Conservation (phyloP, 2,113 vertebrate genomes). For the Hippocampus mohnikei region DNA sequence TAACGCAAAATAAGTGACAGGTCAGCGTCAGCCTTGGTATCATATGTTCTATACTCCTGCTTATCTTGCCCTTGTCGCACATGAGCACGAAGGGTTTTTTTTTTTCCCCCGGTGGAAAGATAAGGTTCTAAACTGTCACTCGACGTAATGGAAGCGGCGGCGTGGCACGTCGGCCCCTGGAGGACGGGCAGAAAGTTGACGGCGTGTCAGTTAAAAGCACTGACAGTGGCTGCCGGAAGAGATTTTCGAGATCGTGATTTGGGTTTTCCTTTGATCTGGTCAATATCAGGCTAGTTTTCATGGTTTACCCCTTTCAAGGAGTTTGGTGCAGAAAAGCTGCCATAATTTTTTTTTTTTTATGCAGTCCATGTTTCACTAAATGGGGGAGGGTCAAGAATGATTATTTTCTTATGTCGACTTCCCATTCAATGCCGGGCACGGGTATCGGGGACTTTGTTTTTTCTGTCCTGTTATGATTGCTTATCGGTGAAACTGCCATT, state of each 20-base stretch:
- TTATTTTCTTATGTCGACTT: too few species aligned
- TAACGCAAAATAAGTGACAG: not conserved
- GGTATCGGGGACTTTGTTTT: too few species aligned
- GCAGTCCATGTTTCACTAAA: not conserved
- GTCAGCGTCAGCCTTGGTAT: conserved; percentile 23
- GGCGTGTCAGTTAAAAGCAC: conserved; percentile 8
- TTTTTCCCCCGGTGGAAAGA: conserved; percentile 35
- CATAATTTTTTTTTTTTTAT: not conserved
- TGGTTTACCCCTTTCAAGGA: not conserved
- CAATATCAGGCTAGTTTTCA: not conserved
- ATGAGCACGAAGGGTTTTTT: conserved; percentile 23
- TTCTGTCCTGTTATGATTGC: too few species aligned
- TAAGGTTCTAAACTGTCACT: conserved; percentile 51
- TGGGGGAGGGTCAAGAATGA: not conserved
- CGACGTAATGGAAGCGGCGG: conserved; percentile 27
- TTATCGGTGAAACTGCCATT: too few species aligned
- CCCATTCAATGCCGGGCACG: too few species aligned
- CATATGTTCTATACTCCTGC: conserved; percentile 30
- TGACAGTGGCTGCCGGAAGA: conserved; percentile 6
- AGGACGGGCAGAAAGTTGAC: conserved; percentile 17
- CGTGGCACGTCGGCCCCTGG: conserved; percentile 9
- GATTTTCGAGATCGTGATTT: not conserved
- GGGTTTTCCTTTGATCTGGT: not conserved
- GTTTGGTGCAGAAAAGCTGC: not conserved
- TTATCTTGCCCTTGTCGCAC: conserved; percentile 47